These are phyloP conservation scores for Bombus difficillimus DNA, from an alignment of 1,140 invertebrate species.

Conservation along the genomic window DNA sequence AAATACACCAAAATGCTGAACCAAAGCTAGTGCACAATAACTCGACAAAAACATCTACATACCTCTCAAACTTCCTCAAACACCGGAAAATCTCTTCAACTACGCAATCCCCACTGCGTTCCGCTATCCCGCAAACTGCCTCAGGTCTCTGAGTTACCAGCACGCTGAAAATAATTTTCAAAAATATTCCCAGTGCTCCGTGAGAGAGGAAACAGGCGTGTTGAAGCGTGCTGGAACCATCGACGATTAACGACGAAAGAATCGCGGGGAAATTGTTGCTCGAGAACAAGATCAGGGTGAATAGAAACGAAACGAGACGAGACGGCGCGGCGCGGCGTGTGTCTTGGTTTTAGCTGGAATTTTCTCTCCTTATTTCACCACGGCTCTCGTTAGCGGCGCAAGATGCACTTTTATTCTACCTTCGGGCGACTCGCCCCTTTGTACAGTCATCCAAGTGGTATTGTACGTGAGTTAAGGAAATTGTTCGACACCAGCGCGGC, in stretches of 20 bases:
- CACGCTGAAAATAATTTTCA: neutral
- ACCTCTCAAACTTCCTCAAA: neutral
- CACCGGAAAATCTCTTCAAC: neutral
- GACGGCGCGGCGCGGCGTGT: neutral
- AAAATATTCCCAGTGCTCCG: neutral
- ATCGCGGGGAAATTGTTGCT: conserved; percentile 44
- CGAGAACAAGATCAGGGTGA: conserved; percentile 38
- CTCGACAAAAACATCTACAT: neutral
- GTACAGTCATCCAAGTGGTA: conserved; percentile 20
- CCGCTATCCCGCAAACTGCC: too few species aligned
- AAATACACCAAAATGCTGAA: neutral
- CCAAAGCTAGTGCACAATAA: neutral
- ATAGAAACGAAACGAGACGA: conserved; percentile 45
- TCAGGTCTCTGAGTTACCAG: neutral
- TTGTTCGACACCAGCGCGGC: conserved; percentile 20
- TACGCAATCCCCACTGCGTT: neutral
- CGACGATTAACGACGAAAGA: conserved; percentile 42
- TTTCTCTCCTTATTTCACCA: neutral
- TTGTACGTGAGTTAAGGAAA: conserved; percentile 44
- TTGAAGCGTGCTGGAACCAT: neutral
- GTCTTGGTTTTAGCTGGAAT: conserved; percentile 9
- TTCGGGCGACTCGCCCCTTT: conserved; percentile 16
- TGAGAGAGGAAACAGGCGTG: neutral
- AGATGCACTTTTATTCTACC: conserved; percentile 43
- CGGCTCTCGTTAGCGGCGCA: conserved; percentile 35